Conservation (phyloP, 2,113 vertebrate species). For the Alethe castanea region DNA sequence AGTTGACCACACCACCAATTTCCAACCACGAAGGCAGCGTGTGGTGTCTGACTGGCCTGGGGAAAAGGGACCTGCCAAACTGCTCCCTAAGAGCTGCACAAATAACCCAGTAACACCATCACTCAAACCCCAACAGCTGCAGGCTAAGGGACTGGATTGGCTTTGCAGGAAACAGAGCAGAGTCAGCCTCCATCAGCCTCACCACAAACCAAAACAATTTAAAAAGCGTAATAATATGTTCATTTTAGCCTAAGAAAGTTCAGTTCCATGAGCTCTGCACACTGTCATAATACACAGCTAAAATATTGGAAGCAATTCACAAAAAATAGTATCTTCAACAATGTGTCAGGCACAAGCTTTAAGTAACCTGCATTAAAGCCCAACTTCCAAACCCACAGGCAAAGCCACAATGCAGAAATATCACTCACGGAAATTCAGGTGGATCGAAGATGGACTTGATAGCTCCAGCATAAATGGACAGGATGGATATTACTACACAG, state of each 20-base stretch:
- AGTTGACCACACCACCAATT: background rate
- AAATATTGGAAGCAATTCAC: background rate
- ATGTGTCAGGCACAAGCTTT: background rate
- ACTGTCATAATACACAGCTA: background rate
- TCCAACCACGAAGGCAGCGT: background rate
- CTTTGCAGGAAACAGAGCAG: background rate
- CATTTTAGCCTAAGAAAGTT: background rate
- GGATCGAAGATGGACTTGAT: conserved; percentile 94
- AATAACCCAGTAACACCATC: background rate
- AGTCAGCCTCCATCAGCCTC: background rate
- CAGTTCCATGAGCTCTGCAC: background rate
- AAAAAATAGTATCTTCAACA: background rate
- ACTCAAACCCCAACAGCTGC: background rate
- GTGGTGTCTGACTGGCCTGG: background rate
- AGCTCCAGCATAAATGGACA: conserved; percentile 94
- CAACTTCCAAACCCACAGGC: background rate
- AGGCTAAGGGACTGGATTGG: background rate
- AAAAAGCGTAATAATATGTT: background rate
- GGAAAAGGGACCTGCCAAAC: background rate
- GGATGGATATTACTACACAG: conserved; percentile 95
- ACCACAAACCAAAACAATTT: background rate
- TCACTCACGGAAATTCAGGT: conserved; percentile 91
- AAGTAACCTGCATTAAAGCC: background rate
- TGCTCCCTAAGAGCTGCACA: background rate
- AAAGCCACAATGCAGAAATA: background rate